Conservation (phyloP, 2,888 invertebrate species). For the Tipula confusa region DNA sequence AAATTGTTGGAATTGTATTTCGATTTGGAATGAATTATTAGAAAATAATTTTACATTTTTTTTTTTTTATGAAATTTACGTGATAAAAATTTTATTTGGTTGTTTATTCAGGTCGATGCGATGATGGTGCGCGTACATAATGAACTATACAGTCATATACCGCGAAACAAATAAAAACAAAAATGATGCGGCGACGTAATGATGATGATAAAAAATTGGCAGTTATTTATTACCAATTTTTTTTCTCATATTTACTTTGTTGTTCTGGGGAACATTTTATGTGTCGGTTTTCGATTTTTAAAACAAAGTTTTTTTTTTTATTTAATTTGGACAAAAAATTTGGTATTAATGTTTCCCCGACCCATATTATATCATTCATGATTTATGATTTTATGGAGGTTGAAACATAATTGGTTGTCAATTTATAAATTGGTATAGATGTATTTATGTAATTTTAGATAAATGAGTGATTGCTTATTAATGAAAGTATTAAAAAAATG, state of each 20-base stretch:
- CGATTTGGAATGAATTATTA: background rate
- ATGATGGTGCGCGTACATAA: background rate
- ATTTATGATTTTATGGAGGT: background rate
- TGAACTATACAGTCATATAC: background rate
- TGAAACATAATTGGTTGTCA: background rate
- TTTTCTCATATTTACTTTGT: background rate
- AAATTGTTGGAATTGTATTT: background rate
- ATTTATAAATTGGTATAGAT: background rate
- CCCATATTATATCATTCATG: background rate
- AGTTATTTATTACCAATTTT: background rate
- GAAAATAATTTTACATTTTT: background rate
- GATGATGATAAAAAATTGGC: conserved; percentile 6
- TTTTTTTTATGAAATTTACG: background rate
- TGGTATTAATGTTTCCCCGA: background rate
- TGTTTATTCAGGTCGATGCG: background rate
- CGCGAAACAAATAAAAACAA: background rate
- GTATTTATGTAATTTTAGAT: background rate
- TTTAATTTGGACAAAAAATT: background rate
- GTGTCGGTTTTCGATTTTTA: no score
- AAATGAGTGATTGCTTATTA: background rate
- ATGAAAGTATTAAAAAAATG: background rate
- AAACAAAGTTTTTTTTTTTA: background rate
- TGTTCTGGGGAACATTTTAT: background rate
- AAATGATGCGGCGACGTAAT: background rate
- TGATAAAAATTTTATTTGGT: background rate